Evolutionary conservation across 2,797 vertebrate species (phyloP).

Genomic region (Mionectes olivaceus): DNA sequence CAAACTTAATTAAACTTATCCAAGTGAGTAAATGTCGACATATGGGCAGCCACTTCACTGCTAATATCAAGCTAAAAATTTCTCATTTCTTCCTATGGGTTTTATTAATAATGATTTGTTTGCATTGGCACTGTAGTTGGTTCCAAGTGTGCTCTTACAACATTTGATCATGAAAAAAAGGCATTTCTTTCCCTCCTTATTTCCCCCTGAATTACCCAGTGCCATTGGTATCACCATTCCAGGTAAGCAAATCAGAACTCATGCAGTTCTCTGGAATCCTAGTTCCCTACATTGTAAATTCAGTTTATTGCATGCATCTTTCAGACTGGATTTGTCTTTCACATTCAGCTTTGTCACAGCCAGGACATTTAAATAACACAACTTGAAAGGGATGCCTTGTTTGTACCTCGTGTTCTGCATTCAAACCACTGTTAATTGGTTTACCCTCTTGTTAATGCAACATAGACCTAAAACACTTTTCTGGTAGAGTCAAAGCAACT

Average conservation of each 20-base stretch:
- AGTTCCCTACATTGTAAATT: background rate
- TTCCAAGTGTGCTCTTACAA: background rate
- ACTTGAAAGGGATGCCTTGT: background rate
- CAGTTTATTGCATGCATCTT: background rate
- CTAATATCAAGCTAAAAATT: background rate
- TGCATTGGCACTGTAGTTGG: background rate
- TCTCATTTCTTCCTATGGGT: background rate
- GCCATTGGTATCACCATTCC: background rate
- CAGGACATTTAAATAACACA: background rate
- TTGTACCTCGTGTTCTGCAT: background rate
- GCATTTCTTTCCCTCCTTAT: background rate
- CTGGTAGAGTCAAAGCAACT: background rate
- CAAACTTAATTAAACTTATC: background rate
- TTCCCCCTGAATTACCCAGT: background rate
- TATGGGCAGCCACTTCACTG: background rate
- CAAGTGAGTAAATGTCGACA: background rate
- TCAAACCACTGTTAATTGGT: background rate
- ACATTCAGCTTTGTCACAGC: background rate
- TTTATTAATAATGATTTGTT: background rate
- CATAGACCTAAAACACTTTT: background rate
- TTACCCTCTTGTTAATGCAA: background rate
- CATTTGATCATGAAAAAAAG: background rate
- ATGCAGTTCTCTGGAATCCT: background rate
- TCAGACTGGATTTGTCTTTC: background rate
- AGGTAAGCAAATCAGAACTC: background rate